These are phyloP conservation scores for Oreochromis mossambicus DNA, from an alignment of 2,797 vertebrate genomes.

Conservation along the genomic window DNA sequence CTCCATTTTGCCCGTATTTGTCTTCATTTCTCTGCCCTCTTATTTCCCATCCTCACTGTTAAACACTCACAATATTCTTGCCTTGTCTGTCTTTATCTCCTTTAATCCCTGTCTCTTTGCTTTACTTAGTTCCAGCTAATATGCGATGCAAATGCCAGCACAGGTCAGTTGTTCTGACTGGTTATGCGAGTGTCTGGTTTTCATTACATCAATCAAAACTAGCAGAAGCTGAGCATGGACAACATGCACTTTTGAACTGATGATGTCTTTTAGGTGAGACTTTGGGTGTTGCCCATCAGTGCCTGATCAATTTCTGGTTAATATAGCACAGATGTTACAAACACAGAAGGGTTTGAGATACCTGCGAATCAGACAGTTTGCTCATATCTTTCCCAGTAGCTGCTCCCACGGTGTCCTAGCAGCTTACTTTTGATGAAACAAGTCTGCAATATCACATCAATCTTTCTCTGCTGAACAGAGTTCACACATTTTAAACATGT, in stretches of 20 bases:
- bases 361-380: not conserved
- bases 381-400: not conserved
- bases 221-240: not conserved
- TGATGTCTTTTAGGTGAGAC: not conserved
- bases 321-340: not conserved
- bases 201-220: not conserved
- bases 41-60: not conserved
- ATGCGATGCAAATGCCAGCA: not conserved
- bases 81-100: not conserved
- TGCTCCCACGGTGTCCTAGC: not conserved
- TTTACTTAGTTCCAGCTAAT: not conserved
- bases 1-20: constrained; percentile 17
- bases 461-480: not conserved
- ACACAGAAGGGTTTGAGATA: not conserved
- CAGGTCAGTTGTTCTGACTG: not conserved
- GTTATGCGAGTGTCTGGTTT: no score
- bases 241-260: not conserved
- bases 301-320: not conserved
- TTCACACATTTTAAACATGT: not conserved
- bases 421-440: not conserved
- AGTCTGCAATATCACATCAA: not conserved
- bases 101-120: not conserved
- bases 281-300: not conserved
- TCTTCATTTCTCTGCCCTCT: constrained; percentile 26
- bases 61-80: not conserved